Evolutionary conservation across 2,797 vertebrate species (phyloP), one percentile per base, ranked within the genome.

Genomic region (Pangasius larnaudii): DNA sequence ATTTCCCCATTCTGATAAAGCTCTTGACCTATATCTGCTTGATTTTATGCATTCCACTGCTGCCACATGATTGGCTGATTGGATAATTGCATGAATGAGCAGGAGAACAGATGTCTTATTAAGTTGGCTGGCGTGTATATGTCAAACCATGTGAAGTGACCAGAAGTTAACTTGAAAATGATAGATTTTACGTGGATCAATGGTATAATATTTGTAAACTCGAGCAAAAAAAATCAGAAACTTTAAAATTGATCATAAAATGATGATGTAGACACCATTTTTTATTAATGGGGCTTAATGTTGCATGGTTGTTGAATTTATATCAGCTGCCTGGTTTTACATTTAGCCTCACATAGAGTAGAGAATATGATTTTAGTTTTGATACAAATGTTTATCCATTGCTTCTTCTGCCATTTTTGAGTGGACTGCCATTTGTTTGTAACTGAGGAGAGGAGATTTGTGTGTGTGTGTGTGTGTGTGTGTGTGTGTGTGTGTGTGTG

Each of bases 401-500:
- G 36, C 27, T 19, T 77, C 6, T 77, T 77, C 74, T 33, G 8
- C 78, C 39, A 30, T 65, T 46, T 65, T 65, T 46, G 14, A 63
- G 14, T 30, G 80, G 39, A 49, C 27, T 59, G 10, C 27, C 13
- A 1, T 58, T 78, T 67, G 59, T 30, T 58, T 67, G 33, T 69
- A 24, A 24, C 30, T 84, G 81, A 71, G 30, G 58, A 13, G 30
- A 56, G 10, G 71, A 75, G 51, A 51, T n/a, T 58, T 82, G 86
- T 79, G 82, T 59, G 89, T 67, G 78, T 80, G 74, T 88, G 84
- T 8, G 65, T 77, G 74, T 72, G 49, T 69, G 71, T 27, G 56
- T 42, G 46, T 74, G 77, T 49, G 83, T 75, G 82, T 51, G 71
- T 86, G 61, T 86, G 86, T 67, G 53, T 81, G 81, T 89, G 75